These are phyloP conservation scores for Lophius americanus DNA, from an alignment of 2,797 vertebrate species.

Conservation along the genomic window DNA sequence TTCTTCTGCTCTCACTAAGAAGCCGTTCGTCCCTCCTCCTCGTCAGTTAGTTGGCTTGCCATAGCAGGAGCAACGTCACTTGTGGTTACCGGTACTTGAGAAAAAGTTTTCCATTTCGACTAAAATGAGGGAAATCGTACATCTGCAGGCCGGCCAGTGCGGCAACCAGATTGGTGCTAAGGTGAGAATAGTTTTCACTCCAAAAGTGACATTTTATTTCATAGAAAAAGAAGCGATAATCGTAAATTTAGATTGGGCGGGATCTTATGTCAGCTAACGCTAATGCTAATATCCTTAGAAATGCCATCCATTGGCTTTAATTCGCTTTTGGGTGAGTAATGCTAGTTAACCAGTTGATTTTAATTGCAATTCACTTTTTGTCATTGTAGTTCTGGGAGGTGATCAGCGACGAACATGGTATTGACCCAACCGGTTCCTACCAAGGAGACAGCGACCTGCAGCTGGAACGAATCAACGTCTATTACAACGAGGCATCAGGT, in stretches of 20 bases:
- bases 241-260: slow-evolving; percentile 36
- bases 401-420: slow-evolving; percentile 74
- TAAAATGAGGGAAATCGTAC: slow-evolving; percentile 73
- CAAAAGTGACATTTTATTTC: not conserved
- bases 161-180: slow-evolving; percentile 74
- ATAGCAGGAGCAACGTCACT: not conserved
- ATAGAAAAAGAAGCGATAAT: not conserved
- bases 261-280: slow-evolving; percentile 27
- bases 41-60: slow-evolving; percentile 25
- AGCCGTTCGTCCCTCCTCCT: not conserved
- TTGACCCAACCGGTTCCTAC: slow-evolving; percentile 72
- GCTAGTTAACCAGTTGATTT: not conserved
- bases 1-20: not conserved
- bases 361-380: not conserved
- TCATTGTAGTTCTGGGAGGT: slow-evolving; percentile 64
- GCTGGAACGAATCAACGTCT: slow-evolving; percentile 73
- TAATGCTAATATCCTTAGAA: slow-evolving; percentile 13
- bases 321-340: rapidly evolving
- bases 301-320: not conserved
- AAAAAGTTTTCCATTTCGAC: not conserved
- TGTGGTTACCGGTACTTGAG: not conserved
- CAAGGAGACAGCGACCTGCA: slow-evolving; percentile 72
- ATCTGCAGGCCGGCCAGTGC: slow-evolving; percentile 71
- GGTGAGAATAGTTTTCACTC: slow-evolving; percentile 18
- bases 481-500: slow-evolving; percentile 76